Evolutionary conservation across 2,113 vertebrate species (phyloP).

Genomic region (Scomber colias): DNA sequence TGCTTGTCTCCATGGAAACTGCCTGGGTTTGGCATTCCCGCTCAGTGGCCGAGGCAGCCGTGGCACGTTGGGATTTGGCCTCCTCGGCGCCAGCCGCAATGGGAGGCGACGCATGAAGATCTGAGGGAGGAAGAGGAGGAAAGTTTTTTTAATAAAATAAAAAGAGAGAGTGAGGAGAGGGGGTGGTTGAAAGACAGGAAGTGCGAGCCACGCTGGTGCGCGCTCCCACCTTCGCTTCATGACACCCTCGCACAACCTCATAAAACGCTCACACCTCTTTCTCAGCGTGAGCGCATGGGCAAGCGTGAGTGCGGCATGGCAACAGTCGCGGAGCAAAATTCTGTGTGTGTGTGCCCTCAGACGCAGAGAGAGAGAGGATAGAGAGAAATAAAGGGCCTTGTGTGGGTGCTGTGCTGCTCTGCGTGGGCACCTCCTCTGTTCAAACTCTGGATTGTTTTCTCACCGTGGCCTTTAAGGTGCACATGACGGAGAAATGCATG

Average conservation of each 20-base stretch:
- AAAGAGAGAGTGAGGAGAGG: not conserved
- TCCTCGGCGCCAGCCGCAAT: conserved; percentile 74
- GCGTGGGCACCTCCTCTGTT: conserved; percentile 41
- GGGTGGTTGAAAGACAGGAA: conserved; percentile 60
- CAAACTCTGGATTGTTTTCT: conserved; percentile 42
- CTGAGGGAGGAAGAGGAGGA: conserved; percentile 76
- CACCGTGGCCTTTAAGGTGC: conserved; percentile 44
- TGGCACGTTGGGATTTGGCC: conserved; percentile 84
- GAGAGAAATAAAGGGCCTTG: conserved; percentile 51
- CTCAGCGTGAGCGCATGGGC: conserved; percentile 9
- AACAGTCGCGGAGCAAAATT: conserved; percentile 58
- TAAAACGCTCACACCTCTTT: conserved; percentile 62
- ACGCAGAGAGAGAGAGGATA: conserved; percentile 24
- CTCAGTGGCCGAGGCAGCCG: conserved; percentile 62
- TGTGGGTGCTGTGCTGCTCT: conserved; percentile 49
- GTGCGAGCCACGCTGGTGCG: conserved; percentile 46
- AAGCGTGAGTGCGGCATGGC: conserved; percentile 40
- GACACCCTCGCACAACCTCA: conserved; percentile 71
- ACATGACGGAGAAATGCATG: conserved; percentile 42
- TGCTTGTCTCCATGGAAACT: conserved; percentile 80
- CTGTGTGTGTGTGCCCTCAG: conserved; percentile 21
- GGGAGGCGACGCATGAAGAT: conserved; percentile 81
- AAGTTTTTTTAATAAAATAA: conserved; percentile 1
- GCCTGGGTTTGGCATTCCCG: conserved; percentile 79
- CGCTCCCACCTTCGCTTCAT: conserved; percentile 55